A percentile compares a stretch with the other conserved stretches of the same genome.
phyloP scores from a whole-genome alignment of 2,888 invertebrate genomes.

The Drosophila pseudotakahashii region DNA sequence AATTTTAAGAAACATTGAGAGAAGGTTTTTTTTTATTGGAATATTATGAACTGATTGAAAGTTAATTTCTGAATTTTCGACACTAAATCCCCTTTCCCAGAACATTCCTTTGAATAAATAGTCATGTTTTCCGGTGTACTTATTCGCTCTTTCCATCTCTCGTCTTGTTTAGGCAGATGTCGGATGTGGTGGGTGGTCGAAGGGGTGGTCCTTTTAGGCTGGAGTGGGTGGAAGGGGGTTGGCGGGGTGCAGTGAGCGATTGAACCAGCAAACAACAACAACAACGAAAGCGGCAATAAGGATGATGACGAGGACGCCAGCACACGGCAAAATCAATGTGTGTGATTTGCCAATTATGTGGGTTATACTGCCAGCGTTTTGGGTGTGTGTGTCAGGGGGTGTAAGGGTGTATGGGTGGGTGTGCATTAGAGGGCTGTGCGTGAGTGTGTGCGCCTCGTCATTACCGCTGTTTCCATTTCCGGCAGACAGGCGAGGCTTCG shows the following conservation, averaged over 20 bases:
- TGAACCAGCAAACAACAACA: conserved; percentile 65
- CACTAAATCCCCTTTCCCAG: not conserved
- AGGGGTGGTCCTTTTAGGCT: not conserved
- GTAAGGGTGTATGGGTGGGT: conserved; percentile 6
- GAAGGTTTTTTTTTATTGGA: no score
- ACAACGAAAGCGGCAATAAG: conserved; percentile 36
- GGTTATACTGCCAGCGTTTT: conserved; percentile 55
- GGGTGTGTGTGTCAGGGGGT: conserved; percentile 21
- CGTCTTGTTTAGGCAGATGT: conserved; percentile 47
- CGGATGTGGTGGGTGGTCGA: conserved; percentile 43
- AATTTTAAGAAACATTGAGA: no score
- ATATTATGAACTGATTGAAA: no score
- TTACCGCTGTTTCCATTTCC: conserved; percentile 80
- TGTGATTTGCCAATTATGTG: conserved; percentile 81
- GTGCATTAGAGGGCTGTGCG: conserved; percentile 8
- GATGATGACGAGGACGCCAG: conserved; percentile 53
- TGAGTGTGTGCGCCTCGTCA: conserved; percentile 69
- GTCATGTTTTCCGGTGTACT: conserved; percentile 14
- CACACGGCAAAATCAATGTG: conserved; percentile 75
- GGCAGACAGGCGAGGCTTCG: conserved; percentile 72
- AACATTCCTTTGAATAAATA: not conserved
- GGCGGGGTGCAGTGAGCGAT: conserved; percentile 74
- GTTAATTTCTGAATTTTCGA: no score
- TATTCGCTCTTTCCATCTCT: conserved; percentile 7
- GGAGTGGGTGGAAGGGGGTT: conserved; percentile 2